phyloP scores from a whole-genome alignment of 2,797 vertebrate species.

The Xiphophorus birchmanni region DNA sequence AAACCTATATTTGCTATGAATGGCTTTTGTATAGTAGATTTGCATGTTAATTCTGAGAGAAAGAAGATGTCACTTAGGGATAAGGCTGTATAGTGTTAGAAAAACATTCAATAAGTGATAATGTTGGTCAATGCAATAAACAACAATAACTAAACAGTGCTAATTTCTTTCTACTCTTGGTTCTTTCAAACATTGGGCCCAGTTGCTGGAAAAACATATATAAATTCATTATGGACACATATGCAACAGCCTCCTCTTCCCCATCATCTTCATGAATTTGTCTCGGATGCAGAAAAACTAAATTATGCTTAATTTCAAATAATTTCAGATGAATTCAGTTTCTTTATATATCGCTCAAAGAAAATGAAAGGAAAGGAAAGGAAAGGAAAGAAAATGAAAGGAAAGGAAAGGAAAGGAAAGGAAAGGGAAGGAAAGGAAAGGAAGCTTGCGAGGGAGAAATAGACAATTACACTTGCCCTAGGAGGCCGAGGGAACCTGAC shows the following conservation, averaged over 20 bases:
- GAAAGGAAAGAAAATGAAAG: conserved; percentile 47
- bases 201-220: no score
- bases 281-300: no score
- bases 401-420: conserved; percentile 54
- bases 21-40: not conserved
- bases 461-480: conserved; percentile 87
- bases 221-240: no score
- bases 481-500: conserved; percentile 84
- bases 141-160: no score
- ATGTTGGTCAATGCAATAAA: not conserved
- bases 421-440: conserved; percentile 39
- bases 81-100: not conserved
- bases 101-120: not conserved
- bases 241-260: not conserved
- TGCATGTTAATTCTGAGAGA: not conserved
- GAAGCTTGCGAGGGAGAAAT: conserved; percentile 76
- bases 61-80: not conserved
- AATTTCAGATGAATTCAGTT: no score
- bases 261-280: not conserved
- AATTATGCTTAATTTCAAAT: no score
- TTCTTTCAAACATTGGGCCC: not conserved
- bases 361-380: no score
- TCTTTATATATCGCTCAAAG: no score
- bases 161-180: not conserved
- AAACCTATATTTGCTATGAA: not conserved